Conservation (phyloP, 1,140 invertebrate genomes). For the Penaeus japonicus region DNA sequence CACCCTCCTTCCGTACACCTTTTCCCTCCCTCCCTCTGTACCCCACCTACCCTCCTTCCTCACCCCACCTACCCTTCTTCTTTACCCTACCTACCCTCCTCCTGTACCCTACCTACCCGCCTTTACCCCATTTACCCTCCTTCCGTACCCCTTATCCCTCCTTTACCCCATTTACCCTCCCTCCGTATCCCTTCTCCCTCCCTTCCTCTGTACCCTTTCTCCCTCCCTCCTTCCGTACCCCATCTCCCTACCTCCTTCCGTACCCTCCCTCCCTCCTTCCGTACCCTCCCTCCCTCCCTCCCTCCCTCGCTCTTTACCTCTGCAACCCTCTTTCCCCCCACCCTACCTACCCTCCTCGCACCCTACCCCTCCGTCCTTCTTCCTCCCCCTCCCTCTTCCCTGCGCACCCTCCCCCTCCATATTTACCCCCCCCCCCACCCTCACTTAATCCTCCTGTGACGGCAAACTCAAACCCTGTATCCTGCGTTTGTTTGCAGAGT, state of each 20-base stretch:
- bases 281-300: background rate
- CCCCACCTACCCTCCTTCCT: background rate
- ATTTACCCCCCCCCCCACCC: no score
- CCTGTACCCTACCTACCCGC: background rate
- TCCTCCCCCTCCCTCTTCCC: background rate
- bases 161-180: background rate
- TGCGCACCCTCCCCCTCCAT: no score
- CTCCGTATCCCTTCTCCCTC: background rate
- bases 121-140: background rate
- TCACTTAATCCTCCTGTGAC: no score
- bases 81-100: background rate
- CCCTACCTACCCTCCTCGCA: background rate
- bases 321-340: background rate
- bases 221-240: background rate
- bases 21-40: background rate
- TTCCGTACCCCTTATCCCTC: background rate
- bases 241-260: constrained; percentile 10
- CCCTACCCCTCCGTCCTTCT: background rate
- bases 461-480: no score
- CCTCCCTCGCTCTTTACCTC: background rate
- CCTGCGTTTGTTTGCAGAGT: no score
- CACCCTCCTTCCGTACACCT: background rate
- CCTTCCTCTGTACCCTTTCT: background rate
- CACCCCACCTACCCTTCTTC: background rate
- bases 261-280: background rate